Evolutionary conservation across 2,113 vertebrate genomes (phyloP).

Genomic region (Lophochroa leadbeateri): DNA sequence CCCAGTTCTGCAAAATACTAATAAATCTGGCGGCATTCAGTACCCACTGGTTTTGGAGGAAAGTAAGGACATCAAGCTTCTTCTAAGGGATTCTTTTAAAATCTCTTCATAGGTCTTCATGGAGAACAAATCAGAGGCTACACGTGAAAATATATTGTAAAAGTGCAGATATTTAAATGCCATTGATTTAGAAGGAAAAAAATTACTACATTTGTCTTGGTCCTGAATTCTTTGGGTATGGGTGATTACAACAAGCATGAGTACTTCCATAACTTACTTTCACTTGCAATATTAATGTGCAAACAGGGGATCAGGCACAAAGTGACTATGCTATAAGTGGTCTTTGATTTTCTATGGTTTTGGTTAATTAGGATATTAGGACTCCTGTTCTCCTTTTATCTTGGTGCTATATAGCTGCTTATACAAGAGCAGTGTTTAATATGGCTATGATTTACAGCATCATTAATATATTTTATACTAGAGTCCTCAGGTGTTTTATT

Average conservation of each 20-base stretch:
- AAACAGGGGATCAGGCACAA: background rate
- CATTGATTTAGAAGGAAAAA: background rate
- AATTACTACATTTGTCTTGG: accelerated
- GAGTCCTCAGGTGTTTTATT: background rate
- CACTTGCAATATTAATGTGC: background rate
- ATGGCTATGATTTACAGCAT: background rate
- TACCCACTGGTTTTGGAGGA: background rate
- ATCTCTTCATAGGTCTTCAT: background rate
- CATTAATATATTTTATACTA: background rate
- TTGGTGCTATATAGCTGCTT: background rate
- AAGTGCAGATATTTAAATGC: background rate
- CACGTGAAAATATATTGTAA: background rate
- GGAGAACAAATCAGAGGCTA: background rate
- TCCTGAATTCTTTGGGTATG: background rate
- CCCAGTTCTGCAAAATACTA: background rate
- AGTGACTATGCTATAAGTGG: background rate
- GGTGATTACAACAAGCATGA: background rate
- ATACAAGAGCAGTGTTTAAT: background rate
- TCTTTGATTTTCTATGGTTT: background rate
- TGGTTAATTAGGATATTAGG: background rate
- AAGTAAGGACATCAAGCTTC: background rate
- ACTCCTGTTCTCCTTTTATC: background rate
- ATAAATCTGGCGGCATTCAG: background rate
- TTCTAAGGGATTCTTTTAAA: background rate
- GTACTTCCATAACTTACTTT: background rate